Conservation (phyloP, 2,113 vertebrate genomes). For the Cariama cristata region DNA sequence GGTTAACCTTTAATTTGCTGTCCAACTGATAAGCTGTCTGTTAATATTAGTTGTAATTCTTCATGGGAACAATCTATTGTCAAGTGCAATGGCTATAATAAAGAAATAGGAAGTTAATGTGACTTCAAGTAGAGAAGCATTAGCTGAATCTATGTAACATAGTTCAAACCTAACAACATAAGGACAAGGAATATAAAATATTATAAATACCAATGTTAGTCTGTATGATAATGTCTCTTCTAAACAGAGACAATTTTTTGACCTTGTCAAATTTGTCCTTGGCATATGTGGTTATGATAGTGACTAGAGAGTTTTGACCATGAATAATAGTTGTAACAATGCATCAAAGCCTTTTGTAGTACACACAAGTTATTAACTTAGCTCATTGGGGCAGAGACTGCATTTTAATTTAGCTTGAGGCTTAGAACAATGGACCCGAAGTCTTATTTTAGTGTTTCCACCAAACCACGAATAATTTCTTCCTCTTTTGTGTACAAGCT, state of each 20-base stretch:
- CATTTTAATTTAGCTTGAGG: conserved; percentile 9
- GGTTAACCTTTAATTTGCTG: not conserved
- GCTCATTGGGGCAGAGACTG: not conserved
- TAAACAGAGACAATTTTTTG: conserved; percentile 14
- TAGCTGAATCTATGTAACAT: not conserved
- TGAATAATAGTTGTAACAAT: conserved; percentile 13
- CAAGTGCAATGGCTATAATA: not conserved
- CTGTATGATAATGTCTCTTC: not conserved
- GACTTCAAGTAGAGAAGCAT: not conserved
- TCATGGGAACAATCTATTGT: not conserved
- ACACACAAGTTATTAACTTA: not conserved
- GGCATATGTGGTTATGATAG: not conserved
- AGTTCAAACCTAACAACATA: not conserved
- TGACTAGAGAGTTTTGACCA: conserved; percentile 12
- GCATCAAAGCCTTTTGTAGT: not conserved
- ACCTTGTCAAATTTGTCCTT: conserved; percentile 28
- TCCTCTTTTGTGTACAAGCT: not conserved
- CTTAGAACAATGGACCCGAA: not conserved
- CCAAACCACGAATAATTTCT: not conserved
- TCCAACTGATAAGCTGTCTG: not conserved
- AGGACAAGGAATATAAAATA: not conserved
- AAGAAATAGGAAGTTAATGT: not conserved
- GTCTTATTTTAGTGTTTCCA: conserved; percentile 19
- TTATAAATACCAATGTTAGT: not conserved
- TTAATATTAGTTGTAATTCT: not conserved